These are phyloP conservation scores for Misgurnus mizolepis DNA, from an alignment of 2,113 vertebrate genomes.

Conservation along the genomic window DNA sequence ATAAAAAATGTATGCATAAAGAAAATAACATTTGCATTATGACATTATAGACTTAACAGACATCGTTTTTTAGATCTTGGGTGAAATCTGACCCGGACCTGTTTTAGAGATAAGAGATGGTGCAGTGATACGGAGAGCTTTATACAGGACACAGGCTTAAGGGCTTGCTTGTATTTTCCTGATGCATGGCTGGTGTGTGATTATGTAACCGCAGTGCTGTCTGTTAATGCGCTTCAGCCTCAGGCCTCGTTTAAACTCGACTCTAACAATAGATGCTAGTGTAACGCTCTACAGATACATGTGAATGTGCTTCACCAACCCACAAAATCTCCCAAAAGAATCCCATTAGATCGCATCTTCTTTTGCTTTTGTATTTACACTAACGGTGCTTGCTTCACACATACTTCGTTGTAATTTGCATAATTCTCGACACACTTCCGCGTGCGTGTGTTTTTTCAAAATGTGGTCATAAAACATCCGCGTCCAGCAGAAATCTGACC, in stretches of 20 bases:
- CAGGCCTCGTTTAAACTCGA: constrained; percentile 63
- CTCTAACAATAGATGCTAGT: constrained; percentile 64
- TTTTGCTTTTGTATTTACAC: not conserved
- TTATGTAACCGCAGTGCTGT: constrained; percentile 72
- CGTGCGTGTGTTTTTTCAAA: no score
- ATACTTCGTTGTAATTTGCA: not conserved
- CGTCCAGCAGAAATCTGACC: no score
- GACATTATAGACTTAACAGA: no score
- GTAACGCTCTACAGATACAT: constrained; percentile 17
- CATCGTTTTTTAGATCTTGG: not conserved
- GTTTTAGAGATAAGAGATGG: not conserved
- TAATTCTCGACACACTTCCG: not conserved
- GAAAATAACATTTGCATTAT: no score
- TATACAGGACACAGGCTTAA: constrained; percentile 66
- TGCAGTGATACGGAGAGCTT: constrained; percentile 27
- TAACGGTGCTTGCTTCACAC: not conserved
- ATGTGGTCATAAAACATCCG: no score
- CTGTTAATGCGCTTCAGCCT: constrained; percentile 68
- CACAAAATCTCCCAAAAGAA: constrained; percentile 8
- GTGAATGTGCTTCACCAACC: constrained; percentile 7
- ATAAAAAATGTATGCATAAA: no score
- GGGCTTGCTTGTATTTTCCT: constrained; percentile 58
- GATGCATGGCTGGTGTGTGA: constrained; percentile 37
- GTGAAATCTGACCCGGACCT: not conserved
- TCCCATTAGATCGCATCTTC: no score